A percentile compares a stretch with the other conserved stretches of the same genome.
These are phyloP conservation scores for Ictalurus punctatus DNA, from an alignment of 2,113 vertebrate species.

Conservation along the genomic window DNA sequence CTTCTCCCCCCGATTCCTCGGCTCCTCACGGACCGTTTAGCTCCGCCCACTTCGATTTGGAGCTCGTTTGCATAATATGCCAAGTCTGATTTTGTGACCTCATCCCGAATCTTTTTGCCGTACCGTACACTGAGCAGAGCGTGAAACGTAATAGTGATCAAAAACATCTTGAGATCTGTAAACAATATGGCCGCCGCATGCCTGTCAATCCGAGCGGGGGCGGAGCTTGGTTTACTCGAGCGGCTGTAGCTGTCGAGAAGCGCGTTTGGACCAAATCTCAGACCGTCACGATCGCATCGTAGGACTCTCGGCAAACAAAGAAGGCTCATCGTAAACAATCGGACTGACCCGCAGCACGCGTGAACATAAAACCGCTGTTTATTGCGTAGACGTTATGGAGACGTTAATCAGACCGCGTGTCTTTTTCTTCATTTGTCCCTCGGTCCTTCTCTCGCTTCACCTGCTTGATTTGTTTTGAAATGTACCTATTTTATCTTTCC, in stretches of 20 bases:
- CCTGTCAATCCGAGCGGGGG: background rate
- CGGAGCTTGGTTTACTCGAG: background rate
- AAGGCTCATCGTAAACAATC: background rate
- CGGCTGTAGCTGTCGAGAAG: background rate
- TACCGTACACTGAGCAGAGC: too few relatives aligned
- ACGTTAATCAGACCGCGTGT: background rate
- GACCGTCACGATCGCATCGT: too few relatives aligned
- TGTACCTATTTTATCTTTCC: background rate
- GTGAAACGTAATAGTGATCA: too few relatives aligned
- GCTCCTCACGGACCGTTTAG: background rate
- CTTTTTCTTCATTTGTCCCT: background rate
- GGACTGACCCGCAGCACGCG: too few relatives aligned
- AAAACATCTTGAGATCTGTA: too few relatives aligned
- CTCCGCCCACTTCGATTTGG: background rate
- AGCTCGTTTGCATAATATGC: background rate
- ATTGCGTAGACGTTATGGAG: background rate
- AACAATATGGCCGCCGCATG: background rate
- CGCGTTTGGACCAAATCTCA: background rate
- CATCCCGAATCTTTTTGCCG: too few relatives aligned
- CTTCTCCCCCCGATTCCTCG: background rate
- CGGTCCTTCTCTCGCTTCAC: background rate
- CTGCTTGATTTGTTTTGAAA: background rate
- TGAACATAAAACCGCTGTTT: background rate
- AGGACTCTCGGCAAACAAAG: background rate
- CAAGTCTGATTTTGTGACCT: background rate